phyloP scores from a whole-genome alignment of 2,113 vertebrate genomes.

The Odobenus rosmarus region DNA sequence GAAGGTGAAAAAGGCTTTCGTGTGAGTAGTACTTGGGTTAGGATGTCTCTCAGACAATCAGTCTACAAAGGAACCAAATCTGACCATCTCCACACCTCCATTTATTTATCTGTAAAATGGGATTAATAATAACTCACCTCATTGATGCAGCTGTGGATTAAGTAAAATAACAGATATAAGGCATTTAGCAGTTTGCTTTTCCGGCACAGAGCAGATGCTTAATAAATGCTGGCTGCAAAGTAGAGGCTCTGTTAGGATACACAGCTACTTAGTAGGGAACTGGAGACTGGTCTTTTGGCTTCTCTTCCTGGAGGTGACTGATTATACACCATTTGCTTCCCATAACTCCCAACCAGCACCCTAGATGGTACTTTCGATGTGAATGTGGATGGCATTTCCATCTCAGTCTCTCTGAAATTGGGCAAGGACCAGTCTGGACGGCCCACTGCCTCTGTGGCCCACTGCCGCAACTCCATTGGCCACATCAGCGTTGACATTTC shows the following conservation, averaged over 20 bases:
- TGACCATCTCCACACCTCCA: neutral
- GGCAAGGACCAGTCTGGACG: constrained; percentile 60
- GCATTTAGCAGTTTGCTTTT: neutral
- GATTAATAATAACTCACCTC: neutral
- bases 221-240: neutral
- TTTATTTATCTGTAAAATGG: neutral
- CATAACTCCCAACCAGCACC: constrained; percentile 49
- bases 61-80: neutral
- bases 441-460: constrained; percentile 25
- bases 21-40: constrained; percentile 17
- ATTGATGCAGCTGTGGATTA: neutral
- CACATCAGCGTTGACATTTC: constrained; percentile 42
- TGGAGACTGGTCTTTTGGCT: neutral
- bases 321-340: neutral
- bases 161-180: neutral
- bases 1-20: constrained; percentile 40
- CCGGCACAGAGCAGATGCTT: neutral
- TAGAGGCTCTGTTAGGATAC: neutral
- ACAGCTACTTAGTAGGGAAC: neutral
- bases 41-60: neutral
- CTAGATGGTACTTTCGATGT: constrained; percentile 58
- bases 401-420: constrained; percentile 66
- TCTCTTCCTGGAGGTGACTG: neutral
- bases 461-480: constrained; percentile 61
- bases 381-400: constrained; percentile 52